Evolutionary conservation across 2,888 invertebrate species (phyloP), one percentile per base, ranked within the genome.

Genomic region (Dryocosmus kuriphilus): DNA sequence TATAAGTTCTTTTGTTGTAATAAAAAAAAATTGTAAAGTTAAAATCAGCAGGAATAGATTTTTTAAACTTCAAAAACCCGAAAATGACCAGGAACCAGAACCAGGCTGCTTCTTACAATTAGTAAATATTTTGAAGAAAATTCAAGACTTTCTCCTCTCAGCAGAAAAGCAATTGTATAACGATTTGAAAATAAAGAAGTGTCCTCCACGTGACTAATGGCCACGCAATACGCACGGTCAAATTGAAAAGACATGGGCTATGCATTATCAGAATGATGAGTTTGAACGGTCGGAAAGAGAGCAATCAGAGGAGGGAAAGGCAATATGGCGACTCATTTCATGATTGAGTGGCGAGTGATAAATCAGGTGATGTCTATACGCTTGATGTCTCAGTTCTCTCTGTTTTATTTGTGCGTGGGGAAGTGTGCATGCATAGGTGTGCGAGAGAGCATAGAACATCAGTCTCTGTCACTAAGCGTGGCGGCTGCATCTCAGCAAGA

Each of bases 391-490:
- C 80, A 77, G 77, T 77, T 71, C 77, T 65, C 32, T 38, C 60
- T n/a, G 19, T 55, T 55, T 55, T 30, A 55, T 73, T 30, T 8
- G 38, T 65, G 55, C 55, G 30, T 76, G 76, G 41, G 60, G 63
- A 76, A 74, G 79, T 65, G 38, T 38, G 32, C 55, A 65, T 30
- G 61, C 35, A 35, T 57, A 41, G 32, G 41, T 24, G 75, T 55
- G 75, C 67, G 38, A 55, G 71, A 73, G 78, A 79, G 79, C 80
- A 79, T 65, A 74, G 82, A 82, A 84, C 85, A 85, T 85, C 85
- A 85, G 85, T 85, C 85, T 84, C 81, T 84, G 85, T 85, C 85
- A 84, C 78, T 79, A 82, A 82, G 79, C 81, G 81, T 78, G 79
- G 81, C 80, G 83, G 80, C 83, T 82, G 82, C 82, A 84, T 79